These are phyloP conservation scores for Aleiodes testaceus DNA, from an alignment of 2,888 invertebrate species.

Conservation along the genomic window DNA sequence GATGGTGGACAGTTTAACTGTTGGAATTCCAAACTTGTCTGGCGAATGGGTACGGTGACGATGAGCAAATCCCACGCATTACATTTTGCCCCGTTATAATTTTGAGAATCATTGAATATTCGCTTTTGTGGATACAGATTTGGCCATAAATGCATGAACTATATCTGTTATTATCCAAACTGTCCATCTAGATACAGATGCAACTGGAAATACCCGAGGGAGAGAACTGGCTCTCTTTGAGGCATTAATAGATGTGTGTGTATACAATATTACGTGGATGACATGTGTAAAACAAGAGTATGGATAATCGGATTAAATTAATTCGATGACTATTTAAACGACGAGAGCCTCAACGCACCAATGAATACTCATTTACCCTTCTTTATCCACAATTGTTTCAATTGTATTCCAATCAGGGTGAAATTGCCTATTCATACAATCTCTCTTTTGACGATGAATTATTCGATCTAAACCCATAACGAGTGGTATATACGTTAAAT, in stretches of 20 bases:
- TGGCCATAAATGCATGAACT: background rate
- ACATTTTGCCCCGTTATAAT: slow-evolving; percentile 6
- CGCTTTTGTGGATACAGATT: slow-evolving; percentile 8
- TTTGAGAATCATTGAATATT: slow-evolving; percentile 18
- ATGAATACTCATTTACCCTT: background rate
- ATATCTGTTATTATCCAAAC: slow-evolving; percentile 14
- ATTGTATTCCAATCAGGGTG: background rate
- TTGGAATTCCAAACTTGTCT: slow-evolving; percentile 13
- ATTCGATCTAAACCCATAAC: slow-evolving; percentile 4
- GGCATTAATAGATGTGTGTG: slow-evolving; percentile 5
- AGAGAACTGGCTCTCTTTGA: background rate
- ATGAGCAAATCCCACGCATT: slow-evolving; percentile 14
- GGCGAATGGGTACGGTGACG: slow-evolving; percentile 20
- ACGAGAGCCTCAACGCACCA: background rate
- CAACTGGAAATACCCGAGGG: background rate
- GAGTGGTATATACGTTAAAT: slow-evolving; percentile 9
- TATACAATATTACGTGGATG: slow-evolving; percentile 18
- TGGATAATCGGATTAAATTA: too few species aligned
- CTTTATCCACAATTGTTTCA: background rate
- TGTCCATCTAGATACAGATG: slow-evolving; percentile 12
- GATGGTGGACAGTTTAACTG: slow-evolving; percentile 1
- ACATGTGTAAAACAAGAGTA: background rate
- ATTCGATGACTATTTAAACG: background rate
- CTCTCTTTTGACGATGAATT: slow-evolving; percentile 18
- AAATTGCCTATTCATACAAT: slow-evolving; percentile 3